Evolutionary conservation across 2,113 vertebrate genomes (phyloP), one percentile per base, ranked within the genome.

Genomic region (Mirza zaza): DNA sequence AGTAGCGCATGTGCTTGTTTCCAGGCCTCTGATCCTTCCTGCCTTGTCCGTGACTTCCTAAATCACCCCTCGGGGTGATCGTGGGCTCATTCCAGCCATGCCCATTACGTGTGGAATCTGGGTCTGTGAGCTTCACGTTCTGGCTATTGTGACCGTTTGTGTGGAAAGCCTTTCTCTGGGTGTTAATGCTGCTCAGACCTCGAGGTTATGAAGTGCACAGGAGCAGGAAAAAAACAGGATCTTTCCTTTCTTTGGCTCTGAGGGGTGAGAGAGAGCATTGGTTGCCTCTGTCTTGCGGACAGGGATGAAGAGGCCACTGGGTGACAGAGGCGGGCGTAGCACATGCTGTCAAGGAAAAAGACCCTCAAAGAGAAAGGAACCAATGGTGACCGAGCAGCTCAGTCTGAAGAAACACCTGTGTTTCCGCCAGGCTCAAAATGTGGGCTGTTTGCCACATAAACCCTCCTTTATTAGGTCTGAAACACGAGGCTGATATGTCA

Each of bases 71-170:
- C 34, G 0, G 92, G 94, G 86, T 96, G 77, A 88, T 92, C 86
- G 87, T 93, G 96, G 65, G 52, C 94, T 96, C 94, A 92, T 94
- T 92, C 84, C 90, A 95, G 92, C 70, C 92, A 13, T 61, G 70
- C 81, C 89, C 88, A 93, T 96, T 93, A 70, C 83, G 92, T 92
- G 88, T 96, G 95, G 87, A 95, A 95, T 97, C 96, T 96, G 89
- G 82, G 65, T 93, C 83, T 82, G 27, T 39, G 86, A 68, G 91
- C 95, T 95, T 97, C 97, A 96, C 50, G 52, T 77, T 88, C 63
- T 67, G 93, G 27, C 87, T 93, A 12, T 92, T 42, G 52, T 84
- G 65, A 77, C 68, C 94, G 61, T 83, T 90, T 86, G 93, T 61
- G 73, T 27, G 71, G 91, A 95, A 90, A 75, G 52, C 63, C 81